Evolutionary conservation across 2,797 vertebrate species (phyloP).

Genomic region (Nyctalus aviator): DNA sequence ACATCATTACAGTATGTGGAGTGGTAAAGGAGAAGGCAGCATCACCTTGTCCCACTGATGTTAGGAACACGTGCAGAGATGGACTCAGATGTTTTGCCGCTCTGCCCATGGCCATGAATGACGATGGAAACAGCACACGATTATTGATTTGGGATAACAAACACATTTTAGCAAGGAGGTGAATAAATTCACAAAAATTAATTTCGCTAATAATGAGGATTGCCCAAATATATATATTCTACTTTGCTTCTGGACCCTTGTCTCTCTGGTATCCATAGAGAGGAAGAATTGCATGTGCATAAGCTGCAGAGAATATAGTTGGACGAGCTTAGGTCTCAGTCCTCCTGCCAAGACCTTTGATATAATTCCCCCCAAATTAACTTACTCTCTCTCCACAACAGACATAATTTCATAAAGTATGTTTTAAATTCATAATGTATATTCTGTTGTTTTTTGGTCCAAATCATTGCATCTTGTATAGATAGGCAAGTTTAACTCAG

Average conservation of each 20-base stretch:
- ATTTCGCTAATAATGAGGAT: background rate
- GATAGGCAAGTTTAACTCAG: too few relatives aligned
- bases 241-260: background rate
- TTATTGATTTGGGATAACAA: background rate
- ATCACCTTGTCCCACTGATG: background rate
- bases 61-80: accelerated
- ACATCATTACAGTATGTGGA: background rate
- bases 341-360: background rate
- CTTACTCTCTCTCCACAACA: too few relatives aligned
- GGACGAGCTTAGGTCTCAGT: background rate
- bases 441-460: too few relatives aligned
- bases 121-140: accelerated
- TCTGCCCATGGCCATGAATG: background rate
- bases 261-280: background rate
- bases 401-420: too few relatives aligned
- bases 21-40: background rate
- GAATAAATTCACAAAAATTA: background rate
- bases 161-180: background rate
- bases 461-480: too few relatives aligned
- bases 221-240: background rate
- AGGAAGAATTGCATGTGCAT: background rate
- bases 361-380: background rate
- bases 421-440: too few relatives aligned
- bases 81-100: background rate
- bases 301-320: background rate